Evolutionary conservation across 2,113 vertebrate genomes (phyloP), one percentile per base, ranked within the genome.

Genomic region (Oreochromis aureus): DNA sequence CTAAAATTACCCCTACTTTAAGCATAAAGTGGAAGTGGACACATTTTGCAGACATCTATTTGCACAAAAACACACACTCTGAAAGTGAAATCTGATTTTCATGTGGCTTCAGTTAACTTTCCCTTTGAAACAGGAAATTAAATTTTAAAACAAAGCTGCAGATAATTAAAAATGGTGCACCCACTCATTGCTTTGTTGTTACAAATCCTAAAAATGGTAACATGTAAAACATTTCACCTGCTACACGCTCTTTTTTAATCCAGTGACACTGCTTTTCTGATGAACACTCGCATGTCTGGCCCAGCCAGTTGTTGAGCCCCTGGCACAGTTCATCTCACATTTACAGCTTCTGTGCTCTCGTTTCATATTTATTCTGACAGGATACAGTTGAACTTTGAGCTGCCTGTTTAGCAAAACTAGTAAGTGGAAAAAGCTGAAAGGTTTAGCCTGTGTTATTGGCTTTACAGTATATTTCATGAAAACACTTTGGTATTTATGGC

Each of bases 71-170:
- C 36, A 69, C 36, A 27, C 36, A 41, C n/a, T 69, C 12, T 18
- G 83, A 86, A 90, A 32, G 16, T 1, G 27, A 78, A 78, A 78
- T 53, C 18, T 53, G 46, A 78, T 78, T 78, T 78, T 78, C 73
- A 78, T 78, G 73, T 78, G 73, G 73, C 73, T 78, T 53, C 27
- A 32, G 16, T 78, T 53, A 32, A 53, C 73, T 7, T 48, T 51
- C 10, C 10, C 71, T 78, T 53, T 53, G 46, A 51, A 78, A 53
- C 73, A 78, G 91, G 88, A 93, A 88, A 92, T 93, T 63, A 16
- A 11, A 73, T 85, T 85, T 87, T 83, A 39, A 66, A 78, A 78
- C 18, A 78, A 53, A 78, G 36, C 32, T 54, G 34, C 44, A 71
- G 55, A 84, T 84, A 80, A 91, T 81, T 63, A 71, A 82, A 76